Evolutionary conservation across 2,888 invertebrate species (phyloP), one percentile per base, ranked within the genome.

Genomic region (Hoplodrina ambigua): DNA sequence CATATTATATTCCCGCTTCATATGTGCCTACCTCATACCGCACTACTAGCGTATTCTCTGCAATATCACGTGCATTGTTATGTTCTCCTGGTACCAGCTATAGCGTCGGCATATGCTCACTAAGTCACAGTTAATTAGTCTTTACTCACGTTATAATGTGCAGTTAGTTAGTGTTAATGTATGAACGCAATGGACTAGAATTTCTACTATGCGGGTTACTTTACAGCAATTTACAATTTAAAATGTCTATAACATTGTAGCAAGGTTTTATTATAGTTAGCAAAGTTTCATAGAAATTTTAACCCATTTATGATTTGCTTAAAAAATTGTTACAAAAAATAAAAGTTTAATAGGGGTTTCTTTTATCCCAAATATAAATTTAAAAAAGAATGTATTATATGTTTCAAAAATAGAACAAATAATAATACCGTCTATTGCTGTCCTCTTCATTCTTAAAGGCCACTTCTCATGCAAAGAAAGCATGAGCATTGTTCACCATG

Each of bases 61-160:
- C 49, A 57, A 55, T 61, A 72, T 56, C 49, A 52, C 56, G n/a
- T 76, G 50, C 70, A 53, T 62, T 67, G 56, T 69, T 76, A 76
- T 82, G 64, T 58, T 50, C 37, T 30, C 30, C 70, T 78, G 17
- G 63, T 66, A 75, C 17, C 44, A 7, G 17, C 49, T 17, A 15
- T 2, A 5, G 15, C 37, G 19, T 53, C 2, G n/a, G n/a, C 15
- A 46, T 8, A 37, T 64, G 50, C 50, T 10, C 56, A 30, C 37
- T 56, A 67, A 64, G 60, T 68, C 75, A 64, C 37, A 30, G 57
- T 71, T 79, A 79, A 78, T 79, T 67, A 75, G 56, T 25, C 63
- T 66, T 79, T 70, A 61, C 60, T 75, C 44, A 53, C 49, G 25
- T 64, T 66, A 61, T 67, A 74, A 70, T 53, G 25, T 66, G 65